Evolutionary conservation across 2,888 invertebrate species (phyloP), one percentile per base, ranked within the genome.

Genomic region (Eupeodes latifasciatus): DNA sequence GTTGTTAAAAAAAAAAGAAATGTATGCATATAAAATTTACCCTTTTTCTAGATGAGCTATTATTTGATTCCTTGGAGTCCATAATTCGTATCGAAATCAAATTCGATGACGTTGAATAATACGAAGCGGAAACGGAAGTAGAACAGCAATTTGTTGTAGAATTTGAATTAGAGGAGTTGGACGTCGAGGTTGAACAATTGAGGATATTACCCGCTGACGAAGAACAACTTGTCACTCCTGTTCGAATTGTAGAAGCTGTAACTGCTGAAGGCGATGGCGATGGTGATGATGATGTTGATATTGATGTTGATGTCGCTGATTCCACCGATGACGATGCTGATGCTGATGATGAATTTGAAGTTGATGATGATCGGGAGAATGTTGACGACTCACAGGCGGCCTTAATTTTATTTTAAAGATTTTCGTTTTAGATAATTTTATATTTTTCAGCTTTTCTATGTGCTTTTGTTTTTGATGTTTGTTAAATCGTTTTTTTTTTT

Each of bases 1-100:
- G 74, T 85, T 69, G 74, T 75, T 19, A 76, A 27, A 74, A 80
- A 71, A 69, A 74, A 86, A 59, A 72, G 2, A 27, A 27, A 67
- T 69, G 44, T 53, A 55, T 40, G 9, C 9, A 9, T 40, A 66
- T 67, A 77, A 81, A 89, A 89, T 89, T 90, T 90, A 90, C 90
- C 90, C 90, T 82, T 89, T 90, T 90, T 85, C 83, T 89, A 88
- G 89, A 71, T n/a, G 90, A 83, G 76, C 47, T 76, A 90, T 64
- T 89, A 71, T 59, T 62, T 75, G 89, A 36, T 81, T 84, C 84
- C 81, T 88, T 88, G 55, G 66, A 40, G 81, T 88, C 88, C 88
- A 88, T 88, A 62, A 75, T 88, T 85, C 78, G 77, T 85, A 88
- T 81, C 75, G 85, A 81, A 85, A 88, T 84, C 53, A 88, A 67